A percentile compares a stretch with the other conserved stretches of the same genome.
phyloP scores from a whole-genome alignment of 2,797 vertebrate species.

The Ispidina lecontei region DNA sequence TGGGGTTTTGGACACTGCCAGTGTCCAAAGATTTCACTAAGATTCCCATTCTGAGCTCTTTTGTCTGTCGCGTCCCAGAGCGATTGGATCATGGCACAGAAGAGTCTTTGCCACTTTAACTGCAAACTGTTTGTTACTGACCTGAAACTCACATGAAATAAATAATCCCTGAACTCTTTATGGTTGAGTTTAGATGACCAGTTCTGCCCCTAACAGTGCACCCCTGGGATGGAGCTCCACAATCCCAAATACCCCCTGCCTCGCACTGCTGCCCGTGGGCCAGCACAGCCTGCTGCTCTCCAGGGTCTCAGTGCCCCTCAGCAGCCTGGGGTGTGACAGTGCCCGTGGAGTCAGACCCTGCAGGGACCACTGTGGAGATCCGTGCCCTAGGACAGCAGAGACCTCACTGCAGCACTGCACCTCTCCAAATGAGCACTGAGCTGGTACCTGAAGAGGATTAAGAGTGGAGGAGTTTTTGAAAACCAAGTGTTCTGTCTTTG shows the following conservation, averaged over 20 bases:
- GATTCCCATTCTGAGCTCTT: background rate
- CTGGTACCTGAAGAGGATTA: background rate
- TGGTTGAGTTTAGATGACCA: background rate
- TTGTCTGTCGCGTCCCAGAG: background rate
- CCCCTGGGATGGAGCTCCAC: background rate
- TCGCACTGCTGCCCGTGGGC: too few species aligned
- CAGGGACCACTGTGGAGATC: too few species aligned
- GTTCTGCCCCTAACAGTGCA: background rate
- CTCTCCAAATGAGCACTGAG: background rate
- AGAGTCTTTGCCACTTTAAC: background rate
- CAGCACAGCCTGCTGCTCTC: too few species aligned
- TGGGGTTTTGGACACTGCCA: background rate
- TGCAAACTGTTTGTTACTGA: background rate
- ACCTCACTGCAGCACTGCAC: background rate
- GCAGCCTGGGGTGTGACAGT: background rate
- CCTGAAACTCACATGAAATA: background rate
- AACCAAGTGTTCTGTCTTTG: background rate
- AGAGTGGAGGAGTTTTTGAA: background rate
- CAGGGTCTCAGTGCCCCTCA: rapidly evolving
- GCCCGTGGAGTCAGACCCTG: background rate
- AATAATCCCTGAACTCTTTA: background rate
- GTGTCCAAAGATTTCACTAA: background rate
- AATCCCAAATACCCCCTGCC: background rate
- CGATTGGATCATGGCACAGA: rapidly evolving
- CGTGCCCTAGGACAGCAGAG: background rate